Evolutionary conservation across 1,140 invertebrate species (phyloP).

Genomic region (Listronotus oregonensis): DNA sequence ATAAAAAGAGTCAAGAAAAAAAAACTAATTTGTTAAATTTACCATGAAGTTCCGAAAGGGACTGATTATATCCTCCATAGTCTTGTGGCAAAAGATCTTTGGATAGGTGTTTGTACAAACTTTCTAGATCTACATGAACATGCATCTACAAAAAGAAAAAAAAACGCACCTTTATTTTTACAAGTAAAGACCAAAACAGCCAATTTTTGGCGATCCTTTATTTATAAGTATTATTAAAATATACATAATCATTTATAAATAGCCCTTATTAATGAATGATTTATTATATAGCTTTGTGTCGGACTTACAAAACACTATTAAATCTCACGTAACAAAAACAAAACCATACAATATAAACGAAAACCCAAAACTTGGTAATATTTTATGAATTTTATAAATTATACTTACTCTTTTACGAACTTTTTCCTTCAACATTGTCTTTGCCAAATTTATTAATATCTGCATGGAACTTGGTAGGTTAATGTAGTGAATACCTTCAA

Average conservation of each 20-base stretch:
- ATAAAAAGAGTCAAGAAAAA: too few relatives aligned
- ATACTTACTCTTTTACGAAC: slow-evolving; percentile 58
- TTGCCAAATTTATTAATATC: slow-evolving; percentile 59
- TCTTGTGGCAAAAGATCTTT: slow-evolving; percentile 51
- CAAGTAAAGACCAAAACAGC: too few relatives aligned
- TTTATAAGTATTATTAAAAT: too few relatives aligned
- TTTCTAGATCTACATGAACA: slow-evolving; percentile 25
- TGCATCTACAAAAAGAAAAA: slow-evolving; percentile 21
- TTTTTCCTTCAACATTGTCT: slow-evolving; percentile 59
- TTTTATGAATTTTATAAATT: too few relatives aligned
- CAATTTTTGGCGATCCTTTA: too few relatives aligned
- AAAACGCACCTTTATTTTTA: neutral
- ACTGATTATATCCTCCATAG: slow-evolving; percentile 48
- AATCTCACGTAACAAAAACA: too few relatives aligned
- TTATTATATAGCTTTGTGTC: too few relatives aligned
- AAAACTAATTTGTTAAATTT: neutral
- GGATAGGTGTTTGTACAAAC: slow-evolving; percentile 38
- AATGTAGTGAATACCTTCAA: slow-evolving; percentile 62
- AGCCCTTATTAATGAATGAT: too few relatives aligned
- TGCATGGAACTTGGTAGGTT: slow-evolving; percentile 60
- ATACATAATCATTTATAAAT: too few relatives aligned
- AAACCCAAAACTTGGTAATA: too few relatives aligned
- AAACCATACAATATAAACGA: too few relatives aligned
- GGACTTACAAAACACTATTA: too few relatives aligned
- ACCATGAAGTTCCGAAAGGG: slow-evolving; percentile 49